Conservation (phyloP, 2,888 invertebrate species). For the Drosophila mimetica region DNA sequence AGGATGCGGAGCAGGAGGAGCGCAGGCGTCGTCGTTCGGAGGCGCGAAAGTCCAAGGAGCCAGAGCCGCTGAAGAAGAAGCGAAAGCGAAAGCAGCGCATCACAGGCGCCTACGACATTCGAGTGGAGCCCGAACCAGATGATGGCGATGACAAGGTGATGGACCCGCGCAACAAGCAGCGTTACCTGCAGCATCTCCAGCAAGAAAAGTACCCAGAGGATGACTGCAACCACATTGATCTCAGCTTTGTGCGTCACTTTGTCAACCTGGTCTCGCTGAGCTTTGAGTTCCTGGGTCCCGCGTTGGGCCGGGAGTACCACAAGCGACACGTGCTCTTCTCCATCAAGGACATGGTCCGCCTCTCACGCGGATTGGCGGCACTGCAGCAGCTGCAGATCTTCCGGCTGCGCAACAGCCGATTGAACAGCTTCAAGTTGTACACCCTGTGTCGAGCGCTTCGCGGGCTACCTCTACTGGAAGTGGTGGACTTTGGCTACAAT, state of each 20-base stretch:
- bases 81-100: conserved; percentile 7
- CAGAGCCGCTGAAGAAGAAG: conserved; percentile 1
- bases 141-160: conserved; percentile 50
- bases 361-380: conserved; percentile 63
- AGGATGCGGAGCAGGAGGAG: conserved; percentile 26
- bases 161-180: conserved; percentile 65
- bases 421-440: conserved; percentile 73
- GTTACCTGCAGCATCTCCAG: conserved; percentile 39
- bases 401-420: conserved; percentile 76
- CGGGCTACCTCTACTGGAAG: conserved; percentile 56
- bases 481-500: conserved; percentile 76
- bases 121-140: conserved; percentile 59
- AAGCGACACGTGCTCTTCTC: conserved; percentile 77
- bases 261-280: conserved; percentile 61
- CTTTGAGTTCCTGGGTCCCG: conserved; percentile 78
- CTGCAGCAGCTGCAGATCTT: conserved; percentile 66
- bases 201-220: conserved; percentile 69
- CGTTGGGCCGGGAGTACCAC: conserved; percentile 66
- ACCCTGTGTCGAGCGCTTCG: conserved; percentile 60
- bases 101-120: conserved; percentile 54
- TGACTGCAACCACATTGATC: conserved; percentile 78
- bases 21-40: conserved; percentile 31
- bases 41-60: conserved; percentile 5
- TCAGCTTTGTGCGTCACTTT: conserved; percentile 73
- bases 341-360: conserved; percentile 65